These are phyloP conservation scores for Potamarius usumacintae DNA, from an alignment of 2,113 vertebrate genomes.

Conservation along the genomic window DNA sequence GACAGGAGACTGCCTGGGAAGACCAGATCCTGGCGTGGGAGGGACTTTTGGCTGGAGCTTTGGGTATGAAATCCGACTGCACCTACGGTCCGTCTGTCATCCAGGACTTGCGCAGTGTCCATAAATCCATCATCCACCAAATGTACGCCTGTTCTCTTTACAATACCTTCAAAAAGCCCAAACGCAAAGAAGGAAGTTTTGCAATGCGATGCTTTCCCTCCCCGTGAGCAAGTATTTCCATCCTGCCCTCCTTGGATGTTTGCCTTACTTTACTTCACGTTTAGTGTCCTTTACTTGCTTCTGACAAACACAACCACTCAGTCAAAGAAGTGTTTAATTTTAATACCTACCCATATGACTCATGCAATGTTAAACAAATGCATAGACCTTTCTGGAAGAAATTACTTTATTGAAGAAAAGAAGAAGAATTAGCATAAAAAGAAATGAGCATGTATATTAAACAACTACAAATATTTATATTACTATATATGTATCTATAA, in stretches of 20 bases:
- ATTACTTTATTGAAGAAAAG: background rate
- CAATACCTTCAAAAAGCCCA: background rate
- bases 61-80: background rate
- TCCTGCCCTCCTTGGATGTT: background rate
- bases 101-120: background rate
- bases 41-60: background rate
- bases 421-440: background rate
- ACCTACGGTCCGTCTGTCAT: background rate
- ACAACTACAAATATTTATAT: background rate
- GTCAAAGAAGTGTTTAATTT: background rate
- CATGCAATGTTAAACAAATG: background rate
- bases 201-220: background rate
- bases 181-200: background rate
- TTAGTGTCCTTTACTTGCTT: background rate
- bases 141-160: too few species aligned
- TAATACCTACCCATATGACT: background rate
- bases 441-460: background rate
- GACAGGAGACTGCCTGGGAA: too few species aligned
- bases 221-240: background rate
- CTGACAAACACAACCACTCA: background rate
- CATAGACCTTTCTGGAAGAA: background rate
- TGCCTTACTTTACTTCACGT: background rate
- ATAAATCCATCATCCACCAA: background rate
- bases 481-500: constrained; percentile 10
- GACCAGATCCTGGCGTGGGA: too few species aligned